phyloP scores from a whole-genome alignment of 2,888 invertebrate genomes.

The Theristus sp. region DNA sequence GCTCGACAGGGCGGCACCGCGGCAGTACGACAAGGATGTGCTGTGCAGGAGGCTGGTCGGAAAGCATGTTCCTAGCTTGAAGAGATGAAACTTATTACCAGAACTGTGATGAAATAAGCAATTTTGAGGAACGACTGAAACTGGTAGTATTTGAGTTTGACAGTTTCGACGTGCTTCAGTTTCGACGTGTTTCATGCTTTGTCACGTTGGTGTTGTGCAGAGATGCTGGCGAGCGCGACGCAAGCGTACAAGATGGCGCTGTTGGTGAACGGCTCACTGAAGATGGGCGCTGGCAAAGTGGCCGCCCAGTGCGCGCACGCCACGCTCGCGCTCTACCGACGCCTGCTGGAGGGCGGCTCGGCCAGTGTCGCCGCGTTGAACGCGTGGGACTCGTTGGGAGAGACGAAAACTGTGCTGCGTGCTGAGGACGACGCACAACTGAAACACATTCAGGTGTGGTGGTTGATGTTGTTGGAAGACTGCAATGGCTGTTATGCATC shows the following conservation, averaged over 20 bases:
- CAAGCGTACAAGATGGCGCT: slow-evolving; percentile 42
- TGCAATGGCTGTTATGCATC: too few species aligned
- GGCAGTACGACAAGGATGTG: too few species aligned
- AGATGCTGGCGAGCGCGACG: background rate
- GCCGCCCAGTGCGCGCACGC: slow-evolving; percentile 41
- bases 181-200: background rate
- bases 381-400: slow-evolving; percentile 30
- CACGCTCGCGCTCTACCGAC: slow-evolving; percentile 38
- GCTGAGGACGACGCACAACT: slow-evolving; percentile 30
- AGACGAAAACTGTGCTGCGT: slow-evolving; percentile 31
- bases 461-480: slow-evolving; percentile 1
- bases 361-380: slow-evolving; percentile 31
- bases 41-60: too few species aligned
- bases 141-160: too few species aligned
- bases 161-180: too few species aligned
- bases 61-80: too few species aligned
- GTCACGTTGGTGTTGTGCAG: background rate
- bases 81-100: too few species aligned
- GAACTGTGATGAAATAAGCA: background rate
- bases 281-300: slow-evolving; percentile 43
- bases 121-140: too few species aligned
- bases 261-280: slow-evolving; percentile 40
- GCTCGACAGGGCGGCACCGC: too few species aligned
- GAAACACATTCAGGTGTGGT: too few species aligned
- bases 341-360: slow-evolving; percentile 20